Evolutionary conservation across 2,888 invertebrate species (phyloP), one percentile per base, ranked within the genome.

Genomic region (Ophonus ardosiacus): DNA sequence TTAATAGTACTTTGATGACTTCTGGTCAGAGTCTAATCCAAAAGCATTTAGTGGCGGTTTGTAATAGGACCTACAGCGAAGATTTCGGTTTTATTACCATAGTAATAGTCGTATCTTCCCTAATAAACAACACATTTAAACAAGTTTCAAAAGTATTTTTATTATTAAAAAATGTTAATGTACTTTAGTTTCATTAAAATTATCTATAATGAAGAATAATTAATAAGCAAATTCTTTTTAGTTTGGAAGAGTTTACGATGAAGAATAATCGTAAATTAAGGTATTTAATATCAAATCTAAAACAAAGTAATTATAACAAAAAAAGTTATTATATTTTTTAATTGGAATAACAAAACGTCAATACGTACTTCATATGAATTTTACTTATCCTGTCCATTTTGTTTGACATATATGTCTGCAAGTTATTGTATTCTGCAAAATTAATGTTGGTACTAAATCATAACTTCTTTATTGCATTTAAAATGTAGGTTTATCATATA

Each of bases 1-100:
- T 74, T 74, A 74, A 43, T 74, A 43, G 17, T 17, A 74, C 40
- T 43, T 74, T 74, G 18, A 74, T 74, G 40, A 40, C 43, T 43
- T 43, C 43, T 43, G 43, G 71, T 40, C 71, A 18, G 18, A 40
- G 68, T 17, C 78, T 1, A 57, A 17, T 24, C 56, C 57, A 3
- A 31, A 31, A 51, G 24, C 56, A 21, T 57, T 78, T 78, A 78
- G 21, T 21, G 31, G 57, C 56, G 31, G 4, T 15, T n/a, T 8
- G 43, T 24, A 40, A 68, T 15, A n/a, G 21, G 81, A 81, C 81
- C 81, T 81, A 81, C 81, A 63, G 65, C 81, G 81, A 63, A 61
- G 81, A 65, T 81, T 81, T 81, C 21, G 61, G 15, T 81, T 81
- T 81, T 81, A 81, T 65, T 81, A 81, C 63, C 61, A 80, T 65